These are phyloP conservation scores for Drosophila nannoptera DNA, from an alignment of 1,140 invertebrate genomes.

Conservation along the genomic window DNA sequence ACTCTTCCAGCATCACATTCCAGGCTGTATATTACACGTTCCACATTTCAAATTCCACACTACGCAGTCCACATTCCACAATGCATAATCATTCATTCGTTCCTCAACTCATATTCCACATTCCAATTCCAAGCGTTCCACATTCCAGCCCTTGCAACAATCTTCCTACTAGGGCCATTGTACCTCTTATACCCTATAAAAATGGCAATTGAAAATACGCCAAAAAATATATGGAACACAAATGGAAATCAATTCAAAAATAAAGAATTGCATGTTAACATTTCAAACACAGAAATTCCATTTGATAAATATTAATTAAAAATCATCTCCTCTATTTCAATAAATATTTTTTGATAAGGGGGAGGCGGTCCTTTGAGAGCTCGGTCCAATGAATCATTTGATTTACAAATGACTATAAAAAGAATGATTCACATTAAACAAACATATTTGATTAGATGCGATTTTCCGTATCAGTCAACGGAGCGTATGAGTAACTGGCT, in stretches of 20 bases:
- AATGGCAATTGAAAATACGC: not conserved
- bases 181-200: not conserved
- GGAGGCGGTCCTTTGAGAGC: not conserved
- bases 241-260: not conserved
- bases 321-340: not conserved
- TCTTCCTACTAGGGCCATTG: not conserved
- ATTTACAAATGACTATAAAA: not conserved
- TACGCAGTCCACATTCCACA: too few species aligned
- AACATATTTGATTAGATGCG: not conserved
- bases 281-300: not conserved
- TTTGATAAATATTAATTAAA: conserved; percentile 1
- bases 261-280: not conserved
- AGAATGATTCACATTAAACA: conserved; percentile 19
- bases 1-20: conserved; percentile 3
- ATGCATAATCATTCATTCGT: too few species aligned
- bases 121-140: not conserved
- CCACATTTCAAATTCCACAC: too few species aligned
- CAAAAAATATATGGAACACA: not conserved
- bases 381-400: conserved; percentile 21
- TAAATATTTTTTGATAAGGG: not conserved
- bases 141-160: too few species aligned
- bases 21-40: too few species aligned
- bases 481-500: conserved; percentile 4
- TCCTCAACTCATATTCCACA: too few species aligned
- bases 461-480: too few species aligned